Evolutionary conservation across 2,113 vertebrate species (phyloP).

Genomic region (Bostrychus sinensis): DNA sequence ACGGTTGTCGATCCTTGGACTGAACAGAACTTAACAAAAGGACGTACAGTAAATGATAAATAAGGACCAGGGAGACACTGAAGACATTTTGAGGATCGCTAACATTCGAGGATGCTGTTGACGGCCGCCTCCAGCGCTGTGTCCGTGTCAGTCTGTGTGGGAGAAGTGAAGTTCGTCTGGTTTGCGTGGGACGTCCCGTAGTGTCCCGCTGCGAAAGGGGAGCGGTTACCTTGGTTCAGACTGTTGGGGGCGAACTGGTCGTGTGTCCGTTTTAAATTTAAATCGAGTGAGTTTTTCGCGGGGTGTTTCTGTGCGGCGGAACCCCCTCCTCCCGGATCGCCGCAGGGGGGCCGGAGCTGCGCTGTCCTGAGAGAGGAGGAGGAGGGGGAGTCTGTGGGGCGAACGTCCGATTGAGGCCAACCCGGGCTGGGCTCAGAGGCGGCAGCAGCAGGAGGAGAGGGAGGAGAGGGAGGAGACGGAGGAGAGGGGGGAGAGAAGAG

Average conservation of each 20-base stretch:
- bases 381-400: conserved; percentile 57
- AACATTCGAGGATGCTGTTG: conserved; percentile 99
- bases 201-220: conserved; percentile 43
- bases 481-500: conserved; percentile 55
- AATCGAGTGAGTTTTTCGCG: conserved; percentile 85
- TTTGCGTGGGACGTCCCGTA: conserved; percentile 68
- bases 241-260: conserved; percentile 74
- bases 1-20: not conserved
- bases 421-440: conserved; percentile 19
- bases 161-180: conserved; percentile 83
- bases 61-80: conserved; percentile 11
- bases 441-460: not conserved
- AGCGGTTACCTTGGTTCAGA: conserved; percentile 54
- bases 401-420: conserved; percentile 40
- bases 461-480: conserved; percentile 40
- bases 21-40: conserved; percentile 14
- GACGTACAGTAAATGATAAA: conserved; percentile 12
- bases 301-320: conserved; percentile 71
- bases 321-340: conserved; percentile 71
- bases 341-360: conserved; percentile 64
- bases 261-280: conserved; percentile 85
- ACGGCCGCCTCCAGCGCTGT: conserved; percentile 98
- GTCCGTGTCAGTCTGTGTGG: conserved; percentile 87
- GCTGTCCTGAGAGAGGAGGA: conserved; percentile 78
- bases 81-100: conserved; percentile 63